These are phyloP conservation scores for Melanchra persicariae DNA, from an alignment of 2,888 invertebrate genomes.

Conservation along the genomic window DNA sequence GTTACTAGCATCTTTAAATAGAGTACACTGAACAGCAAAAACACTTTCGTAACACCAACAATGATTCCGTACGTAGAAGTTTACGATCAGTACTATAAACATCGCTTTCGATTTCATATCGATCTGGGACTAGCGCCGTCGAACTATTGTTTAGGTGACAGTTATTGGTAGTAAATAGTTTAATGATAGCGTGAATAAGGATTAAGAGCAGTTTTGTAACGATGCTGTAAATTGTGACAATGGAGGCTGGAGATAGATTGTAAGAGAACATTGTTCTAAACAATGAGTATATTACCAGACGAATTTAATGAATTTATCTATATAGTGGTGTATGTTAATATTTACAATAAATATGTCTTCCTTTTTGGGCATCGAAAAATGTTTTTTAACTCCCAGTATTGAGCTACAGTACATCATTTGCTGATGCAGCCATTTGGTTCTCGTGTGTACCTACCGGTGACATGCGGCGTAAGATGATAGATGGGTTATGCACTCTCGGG, in stretches of 20 bases:
- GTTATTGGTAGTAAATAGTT: conserved; percentile 59
- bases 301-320: too few species aligned
- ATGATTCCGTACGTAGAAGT: conserved; percentile 44
- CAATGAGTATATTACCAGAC: not conserved
- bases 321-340: too few species aligned
- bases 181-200: conserved; percentile 42
- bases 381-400: too few species aligned
- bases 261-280: not conserved
- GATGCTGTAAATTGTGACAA: conserved; percentile 25
- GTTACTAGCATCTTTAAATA: conserved; percentile 18
- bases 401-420: too few species aligned
- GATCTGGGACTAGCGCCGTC: conserved; percentile 51
- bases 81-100: conserved; percentile 59
- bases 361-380: too few species aligned
- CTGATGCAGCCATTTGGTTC: too few species aligned
- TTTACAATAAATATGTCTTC: too few species aligned
- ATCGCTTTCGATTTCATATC: conserved; percentile 68
- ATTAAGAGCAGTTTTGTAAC: conserved; percentile 44
- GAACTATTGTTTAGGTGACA: conserved; percentile 59
- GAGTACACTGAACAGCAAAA: conserved; percentile 1
- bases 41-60: conserved; percentile 36
- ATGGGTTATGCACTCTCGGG: too few species aligned
- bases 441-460: too few species aligned
- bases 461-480: too few species aligned
- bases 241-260: conserved; percentile 15